A percentile compares a stretch with the other conserved stretches of the same genome.
phyloP scores from a whole-genome alignment of 2,888 invertebrate species.

The Polymixis lichenea region DNA sequence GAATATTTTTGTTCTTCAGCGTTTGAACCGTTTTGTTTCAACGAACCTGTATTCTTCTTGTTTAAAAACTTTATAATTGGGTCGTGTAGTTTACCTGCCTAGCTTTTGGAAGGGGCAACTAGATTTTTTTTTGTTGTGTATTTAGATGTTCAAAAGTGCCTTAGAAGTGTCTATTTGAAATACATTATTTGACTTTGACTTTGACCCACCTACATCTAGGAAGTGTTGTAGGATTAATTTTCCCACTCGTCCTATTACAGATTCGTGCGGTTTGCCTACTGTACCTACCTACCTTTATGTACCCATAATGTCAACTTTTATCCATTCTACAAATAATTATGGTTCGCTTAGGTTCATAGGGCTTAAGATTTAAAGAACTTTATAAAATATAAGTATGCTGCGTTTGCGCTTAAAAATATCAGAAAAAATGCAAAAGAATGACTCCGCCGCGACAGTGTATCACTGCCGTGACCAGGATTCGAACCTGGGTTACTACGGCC shows the following conservation, averaged over 20 bases:
- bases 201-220: not conserved
- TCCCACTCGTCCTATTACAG: not conserved
- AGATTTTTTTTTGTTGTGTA: not conserved
- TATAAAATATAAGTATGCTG: not conserved
- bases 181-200: not conserved
- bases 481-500: slow-evolving; percentile 94
- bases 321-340: not conserved
- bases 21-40: not conserved
- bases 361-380: not conserved
- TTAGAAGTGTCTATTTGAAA: not conserved
- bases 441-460: slow-evolving; percentile 21
- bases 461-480: slow-evolving; percentile 86
- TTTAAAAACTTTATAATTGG: not conserved
- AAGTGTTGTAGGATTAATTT: not conserved
- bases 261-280: too few species aligned
- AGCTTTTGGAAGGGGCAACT: not conserved
- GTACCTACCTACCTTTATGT: too few species aligned
- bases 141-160: not conserved
- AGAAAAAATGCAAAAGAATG: slow-evolving; percentile 1
- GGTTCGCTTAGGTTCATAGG: too few species aligned
- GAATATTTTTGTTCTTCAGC: not conserved
- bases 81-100: not conserved
- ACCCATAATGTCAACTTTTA: not conserved
- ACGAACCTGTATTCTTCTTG: not conserved
- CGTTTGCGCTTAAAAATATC: not conserved